These are phyloP conservation scores for Microcebus tavaratra DNA, from an alignment of 2,113 vertebrate genomes.

Conservation along the genomic window DNA sequence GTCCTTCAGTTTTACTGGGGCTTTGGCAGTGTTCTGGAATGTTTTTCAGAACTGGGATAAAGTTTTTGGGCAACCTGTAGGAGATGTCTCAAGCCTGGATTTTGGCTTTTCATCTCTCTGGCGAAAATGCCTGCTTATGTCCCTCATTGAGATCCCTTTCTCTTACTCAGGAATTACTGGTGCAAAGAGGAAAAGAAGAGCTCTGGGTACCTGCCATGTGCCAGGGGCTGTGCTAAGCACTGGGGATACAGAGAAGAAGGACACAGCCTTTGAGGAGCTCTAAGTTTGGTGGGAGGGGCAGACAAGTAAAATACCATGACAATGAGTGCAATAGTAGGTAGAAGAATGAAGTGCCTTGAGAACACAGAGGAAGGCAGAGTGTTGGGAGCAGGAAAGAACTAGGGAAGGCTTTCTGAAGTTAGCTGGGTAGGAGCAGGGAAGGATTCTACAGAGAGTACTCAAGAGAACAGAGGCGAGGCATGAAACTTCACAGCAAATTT, in stretches of 20 bases:
- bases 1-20: neutral
- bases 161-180: neutral
- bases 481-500: neutral
- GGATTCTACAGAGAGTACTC: neutral
- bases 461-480: neutral
- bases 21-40: neutral
- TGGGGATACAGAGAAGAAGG: neutral
- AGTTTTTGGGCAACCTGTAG: neutral
- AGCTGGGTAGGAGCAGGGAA: neutral
- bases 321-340: neutral
- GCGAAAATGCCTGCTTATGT: neutral
- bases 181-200: neutral
- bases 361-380: neutral
- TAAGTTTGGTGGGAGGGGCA: neutral
- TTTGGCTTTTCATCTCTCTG: neutral
- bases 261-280: neutral
- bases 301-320: neutral
- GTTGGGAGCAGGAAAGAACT: neutral
- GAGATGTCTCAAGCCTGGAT: neutral
- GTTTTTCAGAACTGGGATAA: neutral
- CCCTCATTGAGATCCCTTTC: neutral
- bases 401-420: neutral
- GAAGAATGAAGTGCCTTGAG: neutral
- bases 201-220: neutral
- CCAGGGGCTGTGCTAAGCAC: neutral